Base-by-base conservation (phyloP, 2,888 invertebrate species). In the Lumbricus terrestris region DNA sequence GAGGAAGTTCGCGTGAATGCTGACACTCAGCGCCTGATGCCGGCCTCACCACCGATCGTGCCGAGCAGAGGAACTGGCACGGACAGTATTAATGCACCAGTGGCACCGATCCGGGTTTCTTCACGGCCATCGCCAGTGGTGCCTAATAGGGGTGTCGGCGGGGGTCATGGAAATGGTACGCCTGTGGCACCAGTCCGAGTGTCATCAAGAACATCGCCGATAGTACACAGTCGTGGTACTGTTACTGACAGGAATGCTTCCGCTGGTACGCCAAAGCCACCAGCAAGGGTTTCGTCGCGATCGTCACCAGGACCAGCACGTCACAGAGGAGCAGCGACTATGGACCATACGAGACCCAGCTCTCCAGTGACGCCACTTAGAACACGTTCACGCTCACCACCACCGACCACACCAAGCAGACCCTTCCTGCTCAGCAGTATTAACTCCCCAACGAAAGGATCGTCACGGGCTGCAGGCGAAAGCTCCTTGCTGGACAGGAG, bases 121-220 rank as follows among this genome's bases (percentile, higher is more conserved):
- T 69, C 69, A 20, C 85, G 85, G 35, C 85, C 37, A 33, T 37
- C 85, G 37, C 85, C 85, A 37, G 85, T 85, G 85, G 85, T 85
- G 34, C 85, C 33, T 34, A 85, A 35, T 18, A 85, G 85, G 37
- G 37, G 85, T 85, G 85, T 23, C 85, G n/a, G n/a, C 85, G n/a
- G n/a, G n/a, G 8, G 20, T 34, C 85, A 23, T 37, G 85, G 34
- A 85, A 37, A 35, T 34, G 34, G 34, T 23, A 37, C 35, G 20
- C 85, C 85, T 20, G 34, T 85, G 20, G 34, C 85, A 37, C 85
- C 85, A 23, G 35, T 37, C 35, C 85, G 85, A 85, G 85, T 85
- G 85, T 85, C 85, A 35, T 85, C 85, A 23, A 29, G 85, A 29
- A 23, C 20, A 35, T 85, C 85, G 20, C 85, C 85, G 34, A 34